Evolutionary conservation across 2,797 vertebrate species (phyloP).

Genomic region (Pitangus sulphuratus): DNA sequence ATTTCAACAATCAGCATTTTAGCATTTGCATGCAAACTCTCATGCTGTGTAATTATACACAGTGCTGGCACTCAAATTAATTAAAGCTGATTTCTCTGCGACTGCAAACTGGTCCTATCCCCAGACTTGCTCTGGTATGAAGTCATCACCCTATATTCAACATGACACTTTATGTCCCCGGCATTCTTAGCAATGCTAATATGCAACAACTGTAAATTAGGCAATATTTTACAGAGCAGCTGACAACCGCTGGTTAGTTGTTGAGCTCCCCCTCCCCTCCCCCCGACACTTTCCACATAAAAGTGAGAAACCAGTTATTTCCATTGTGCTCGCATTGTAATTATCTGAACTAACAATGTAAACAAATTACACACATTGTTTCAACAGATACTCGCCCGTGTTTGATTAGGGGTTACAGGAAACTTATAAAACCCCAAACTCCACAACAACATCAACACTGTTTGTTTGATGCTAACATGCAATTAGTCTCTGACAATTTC

Average conservation of each 20-base stretch:
- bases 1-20: slow-evolving; percentile 85
- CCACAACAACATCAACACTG: slow-evolving; percentile 51
- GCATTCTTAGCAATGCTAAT: slow-evolving; percentile 76
- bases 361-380: slow-evolving; percentile 82
- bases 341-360: slow-evolving; percentile 82
- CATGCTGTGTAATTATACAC: slow-evolving; percentile 87
- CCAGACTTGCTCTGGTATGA: slow-evolving; percentile 80
- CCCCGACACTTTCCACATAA: slow-evolving; percentile 67
- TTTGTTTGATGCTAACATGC: slow-evolving; percentile 77
- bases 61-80: slow-evolving; percentile 92
- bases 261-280: slow-evolving; percentile 60
- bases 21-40: slow-evolving; percentile 82
- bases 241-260: slow-evolving; percentile 64
- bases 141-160: slow-evolving; percentile 88
- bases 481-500: slow-evolving; percentile 77
- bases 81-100: slow-evolving; percentile 84
- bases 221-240: slow-evolving; percentile 73
- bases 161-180: slow-evolving; percentile 79
- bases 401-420: slow-evolving; percentile 82
- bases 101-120: slow-evolving; percentile 85
- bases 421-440: slow-evolving; percentile 72
- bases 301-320: slow-evolving; percentile 80
- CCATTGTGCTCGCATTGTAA: slow-evolving; percentile 78
- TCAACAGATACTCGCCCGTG: slow-evolving; percentile 64
- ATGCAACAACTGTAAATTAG: slow-evolving; percentile 70